Conservation (phyloP, 2,888 invertebrate genomes). For the Xestobium rufovillosum region DNA sequence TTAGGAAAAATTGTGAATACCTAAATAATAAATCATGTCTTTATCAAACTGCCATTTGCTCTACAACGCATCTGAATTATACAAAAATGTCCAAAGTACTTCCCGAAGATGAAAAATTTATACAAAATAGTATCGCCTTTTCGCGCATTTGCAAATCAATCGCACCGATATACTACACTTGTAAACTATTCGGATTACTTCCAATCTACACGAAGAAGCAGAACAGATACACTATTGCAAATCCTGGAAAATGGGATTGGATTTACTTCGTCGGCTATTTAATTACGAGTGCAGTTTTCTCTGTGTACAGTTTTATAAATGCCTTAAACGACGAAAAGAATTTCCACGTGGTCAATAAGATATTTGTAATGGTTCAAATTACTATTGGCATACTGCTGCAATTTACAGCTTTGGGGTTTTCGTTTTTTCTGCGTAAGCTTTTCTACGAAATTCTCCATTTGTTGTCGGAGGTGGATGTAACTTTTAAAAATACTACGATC, state of each 20-base stretch:
- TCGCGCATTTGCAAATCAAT: no score
- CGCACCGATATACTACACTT: neutral
- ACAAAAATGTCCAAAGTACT: no score
- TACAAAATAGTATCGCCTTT: no score
- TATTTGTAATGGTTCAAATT: slow-evolving; percentile 15
- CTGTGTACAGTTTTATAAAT: slow-evolving; percentile 17
- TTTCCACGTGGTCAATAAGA: slow-evolving; percentile 13
- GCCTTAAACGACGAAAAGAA: slow-evolving; percentile 15
- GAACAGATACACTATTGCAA: neutral
- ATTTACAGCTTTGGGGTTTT: slow-evolving; percentile 14
- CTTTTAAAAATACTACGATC: slow-evolving; percentile 19
- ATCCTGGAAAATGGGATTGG: slow-evolving; percentile 14
- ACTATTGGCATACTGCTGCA: slow-evolving; percentile 14
- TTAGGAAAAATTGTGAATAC: no score
- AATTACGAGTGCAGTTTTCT: slow-evolving; percentile 13
- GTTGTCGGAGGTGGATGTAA: slow-evolving; percentile 25
- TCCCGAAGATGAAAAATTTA: no score
- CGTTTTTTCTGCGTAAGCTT: slow-evolving; percentile 16
- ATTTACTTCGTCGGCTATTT: slow-evolving; percentile 19
- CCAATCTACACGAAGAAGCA: neutral
- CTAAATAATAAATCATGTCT: no score
- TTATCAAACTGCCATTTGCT: no score
- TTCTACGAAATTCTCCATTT: slow-evolving; percentile 15
- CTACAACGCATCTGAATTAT: no score
- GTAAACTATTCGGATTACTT: neutral